A percentile compares a stretch with the other conserved stretches of the same genome.
phyloP scores from a whole-genome alignment of 1,140 invertebrate species.

The Papilio xuthus region DNA sequence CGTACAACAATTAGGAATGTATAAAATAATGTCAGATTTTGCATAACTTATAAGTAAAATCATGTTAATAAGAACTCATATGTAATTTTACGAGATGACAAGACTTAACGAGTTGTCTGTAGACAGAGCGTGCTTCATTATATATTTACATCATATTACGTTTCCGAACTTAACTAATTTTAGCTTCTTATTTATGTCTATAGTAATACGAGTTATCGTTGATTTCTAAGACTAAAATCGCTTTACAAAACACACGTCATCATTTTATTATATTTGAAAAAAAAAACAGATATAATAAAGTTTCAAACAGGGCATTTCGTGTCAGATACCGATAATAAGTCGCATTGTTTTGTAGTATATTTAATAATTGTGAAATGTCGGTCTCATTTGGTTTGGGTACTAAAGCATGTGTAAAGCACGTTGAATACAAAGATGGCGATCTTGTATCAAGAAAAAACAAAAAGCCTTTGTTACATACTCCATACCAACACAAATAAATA shows the following conservation, averaged over 20 bases:
- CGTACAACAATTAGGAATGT: neutral
- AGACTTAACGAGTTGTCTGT: slow-evolving; percentile 3
- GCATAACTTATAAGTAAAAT: neutral
- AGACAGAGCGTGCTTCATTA: neutral
- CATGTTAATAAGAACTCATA: slow-evolving; percentile 1
- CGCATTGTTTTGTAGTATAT: too few species aligned
- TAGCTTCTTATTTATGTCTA: neutral
- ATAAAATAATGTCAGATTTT: neutral
- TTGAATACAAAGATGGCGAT: too few species aligned
- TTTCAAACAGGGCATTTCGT: too few species aligned
- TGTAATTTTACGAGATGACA: slow-evolving; percentile 12
- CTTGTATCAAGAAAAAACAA: too few species aligned
- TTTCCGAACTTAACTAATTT: slow-evolving; percentile 12
- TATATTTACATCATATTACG: slow-evolving; percentile 6
- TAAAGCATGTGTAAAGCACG: too few species aligned
- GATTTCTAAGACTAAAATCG: neutral
- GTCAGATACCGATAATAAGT: too few species aligned
- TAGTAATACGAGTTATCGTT: neutral
- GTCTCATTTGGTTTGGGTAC: too few species aligned
- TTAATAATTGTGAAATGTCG: too few species aligned
- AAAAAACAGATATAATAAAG: too few species aligned
- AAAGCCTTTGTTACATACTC: neutral
- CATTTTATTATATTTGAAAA: too few species aligned
- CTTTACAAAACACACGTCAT: too few species aligned
- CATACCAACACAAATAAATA: neutral